These are phyloP conservation scores for Neuroscelio doddi DNA, from an alignment of 2,888 invertebrate genomes.

Conservation along the genomic window DNA sequence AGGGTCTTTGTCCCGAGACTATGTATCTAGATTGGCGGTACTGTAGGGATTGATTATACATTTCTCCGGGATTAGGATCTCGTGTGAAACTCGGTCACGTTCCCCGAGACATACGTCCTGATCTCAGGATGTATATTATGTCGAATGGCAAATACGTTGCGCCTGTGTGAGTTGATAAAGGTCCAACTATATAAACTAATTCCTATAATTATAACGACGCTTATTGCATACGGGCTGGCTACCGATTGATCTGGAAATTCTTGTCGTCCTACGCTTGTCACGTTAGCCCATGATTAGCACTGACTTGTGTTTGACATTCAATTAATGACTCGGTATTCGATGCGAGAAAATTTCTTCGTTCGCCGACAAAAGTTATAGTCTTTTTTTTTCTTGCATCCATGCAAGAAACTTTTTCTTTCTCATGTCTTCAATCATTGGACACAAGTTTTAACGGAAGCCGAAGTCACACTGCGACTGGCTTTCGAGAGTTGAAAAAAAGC, in stretches of 20 bases:
- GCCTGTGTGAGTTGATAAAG: no score
- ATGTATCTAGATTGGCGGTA: no score
- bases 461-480: neutral
- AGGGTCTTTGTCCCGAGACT: no score
- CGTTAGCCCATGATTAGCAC: slow-evolving; percentile 2
- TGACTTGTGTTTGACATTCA: neutral
- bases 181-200: no score
- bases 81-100: no score
- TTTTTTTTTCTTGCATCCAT: no score
- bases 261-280: neutral
- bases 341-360: neutral
- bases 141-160: no score
- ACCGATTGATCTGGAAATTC: slow-evolving; percentile 2
- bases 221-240: neutral
- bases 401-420: no score
- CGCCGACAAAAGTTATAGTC: no score
- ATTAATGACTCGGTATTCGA: neutral
- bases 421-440: no score
- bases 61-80: neutral
- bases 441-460: neutral
- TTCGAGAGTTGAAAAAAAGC: slow-evolving; percentile 3
- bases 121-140: no score
- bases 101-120: no score
- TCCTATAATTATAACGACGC: neutral
- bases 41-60: neutral